Evolutionary conservation across 2,797 vertebrate genomes (phyloP), one percentile per base, ranked within the genome.

Genomic region (Pseudopleuronectes americanus): DNA sequence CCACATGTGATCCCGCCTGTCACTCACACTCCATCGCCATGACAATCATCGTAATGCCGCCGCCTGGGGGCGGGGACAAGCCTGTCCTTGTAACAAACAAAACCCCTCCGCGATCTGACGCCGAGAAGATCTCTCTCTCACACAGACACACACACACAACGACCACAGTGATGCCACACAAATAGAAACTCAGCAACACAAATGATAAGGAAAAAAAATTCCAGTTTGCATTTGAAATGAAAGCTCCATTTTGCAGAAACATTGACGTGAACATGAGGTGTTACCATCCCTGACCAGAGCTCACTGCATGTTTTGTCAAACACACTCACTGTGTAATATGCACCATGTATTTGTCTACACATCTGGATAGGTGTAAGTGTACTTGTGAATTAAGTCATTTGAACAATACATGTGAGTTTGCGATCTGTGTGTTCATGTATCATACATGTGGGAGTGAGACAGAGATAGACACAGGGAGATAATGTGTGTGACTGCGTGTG

Each of bases 1-100:
- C 69, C 86, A 89, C 92, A 92, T 93, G 92, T 90, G 90, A 94
- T 93, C 90, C 84, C 76, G 89, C 90, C 93, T 95, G 94, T 95
- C 94, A 94, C 91, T 95, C 94, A 95, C 91, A 90, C 92, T 95
- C 90, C 87, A 91, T 90, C 87, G 85, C 85, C 87, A 92, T 94
- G 94, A 94, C 94, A 95, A 94, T 95, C 94, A 95, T 94, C 80
- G 77, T 88, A 86, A 88, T 87, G 92, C 89, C 33, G 73, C 87
- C 43, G 93, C 93, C 93, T 84, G 84, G 68, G 88, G 94, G 93
- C 83, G 90, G 77, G 89, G 86, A 92, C 88, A 90, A 90, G 90
- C 91, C 90, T 92, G 94, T 94, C 94, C 94, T 94, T 95, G 93
- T 92, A 93, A 94, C 89, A 93, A 92, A 93, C 90, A 93, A 90